Conservation (phyloP, 2,797 vertebrate species). For the Artibeus lituratus region DNA sequence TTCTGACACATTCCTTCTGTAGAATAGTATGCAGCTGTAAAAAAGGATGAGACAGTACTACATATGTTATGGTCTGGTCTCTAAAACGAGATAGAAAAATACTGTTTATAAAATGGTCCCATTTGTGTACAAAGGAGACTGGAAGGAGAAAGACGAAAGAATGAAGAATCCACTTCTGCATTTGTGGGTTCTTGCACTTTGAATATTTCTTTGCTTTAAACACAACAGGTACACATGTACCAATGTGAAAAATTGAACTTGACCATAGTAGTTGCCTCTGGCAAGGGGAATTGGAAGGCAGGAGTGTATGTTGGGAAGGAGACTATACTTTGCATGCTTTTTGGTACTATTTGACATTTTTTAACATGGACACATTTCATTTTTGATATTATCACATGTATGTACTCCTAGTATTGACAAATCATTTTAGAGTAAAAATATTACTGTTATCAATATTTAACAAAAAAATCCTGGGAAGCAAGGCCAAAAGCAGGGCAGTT, state of each 20-base stretch:
- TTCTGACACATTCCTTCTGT: neutral
- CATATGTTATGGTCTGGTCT: neutral
- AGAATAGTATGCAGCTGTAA: neutral
- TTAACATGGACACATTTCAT: neutral
- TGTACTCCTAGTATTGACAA: neutral
- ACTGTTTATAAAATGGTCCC: neutral
- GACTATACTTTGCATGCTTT: neutral
- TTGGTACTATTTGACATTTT: neutral
- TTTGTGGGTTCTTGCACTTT: neutral
- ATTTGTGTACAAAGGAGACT: neutral
- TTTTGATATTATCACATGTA: neutral
- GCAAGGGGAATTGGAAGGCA: neutral
- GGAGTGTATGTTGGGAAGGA: neutral
- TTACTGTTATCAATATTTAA: neutral
- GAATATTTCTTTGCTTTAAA: neutral
- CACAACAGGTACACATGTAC: neutral
- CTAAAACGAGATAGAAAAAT: neutral
- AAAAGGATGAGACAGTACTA: neutral
- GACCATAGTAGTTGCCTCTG: neutral
- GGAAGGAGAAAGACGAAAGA: too few species aligned
- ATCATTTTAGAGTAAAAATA: neutral
- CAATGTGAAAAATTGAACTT: neutral
- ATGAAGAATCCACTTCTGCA: neutral
- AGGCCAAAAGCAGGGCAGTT: neutral
- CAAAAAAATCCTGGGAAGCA: neutral